These are phyloP conservation scores for Eulemur rubriventer DNA, from an alignment of 2,797 vertebrate genomes.

Conservation along the genomic window DNA sequence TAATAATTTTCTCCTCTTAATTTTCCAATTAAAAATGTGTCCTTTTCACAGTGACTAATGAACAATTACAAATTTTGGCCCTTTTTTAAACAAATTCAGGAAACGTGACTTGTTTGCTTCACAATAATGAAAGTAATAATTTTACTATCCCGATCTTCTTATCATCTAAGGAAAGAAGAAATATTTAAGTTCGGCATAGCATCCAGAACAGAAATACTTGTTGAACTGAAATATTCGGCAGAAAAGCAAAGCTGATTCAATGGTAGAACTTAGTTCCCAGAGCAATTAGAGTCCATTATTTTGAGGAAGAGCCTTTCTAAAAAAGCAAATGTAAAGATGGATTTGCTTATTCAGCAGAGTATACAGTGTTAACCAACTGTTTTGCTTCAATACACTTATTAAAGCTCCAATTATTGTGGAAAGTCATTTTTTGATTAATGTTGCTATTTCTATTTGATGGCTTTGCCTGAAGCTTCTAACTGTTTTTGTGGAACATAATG, in stretches of 20 bases:
- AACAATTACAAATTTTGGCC: neutral
- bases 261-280: neutral
- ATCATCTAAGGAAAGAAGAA: neutral
- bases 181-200: neutral
- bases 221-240: conserved; percentile 31
- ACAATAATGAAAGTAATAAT: neutral
- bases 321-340: neutral
- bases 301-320: neutral
- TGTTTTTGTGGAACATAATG: conserved; percentile 85
- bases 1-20: neutral
- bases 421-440: conserved; percentile 89
- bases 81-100: neutral
- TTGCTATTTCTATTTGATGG: conserved; percentile 85
- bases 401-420: conserved; percentile 86
- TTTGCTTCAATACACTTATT: conserved; percentile 86
- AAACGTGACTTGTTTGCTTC: neutral
- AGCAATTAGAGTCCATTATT: neutral
- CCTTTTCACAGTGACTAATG: neutral
- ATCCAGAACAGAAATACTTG: neutral
- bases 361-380: conserved; percentile 74
- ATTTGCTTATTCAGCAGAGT: conserved; percentile 77
- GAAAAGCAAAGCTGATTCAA: neutral
- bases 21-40: neutral
- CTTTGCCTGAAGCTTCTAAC: conserved; percentile 81
- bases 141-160: neutral